A percentile compares a stretch with the other conserved stretches of the same genome.
These are phyloP conservation scores for Lethrus apterus DNA, from an alignment of 1,140 invertebrate species.

Conservation along the genomic window DNA sequence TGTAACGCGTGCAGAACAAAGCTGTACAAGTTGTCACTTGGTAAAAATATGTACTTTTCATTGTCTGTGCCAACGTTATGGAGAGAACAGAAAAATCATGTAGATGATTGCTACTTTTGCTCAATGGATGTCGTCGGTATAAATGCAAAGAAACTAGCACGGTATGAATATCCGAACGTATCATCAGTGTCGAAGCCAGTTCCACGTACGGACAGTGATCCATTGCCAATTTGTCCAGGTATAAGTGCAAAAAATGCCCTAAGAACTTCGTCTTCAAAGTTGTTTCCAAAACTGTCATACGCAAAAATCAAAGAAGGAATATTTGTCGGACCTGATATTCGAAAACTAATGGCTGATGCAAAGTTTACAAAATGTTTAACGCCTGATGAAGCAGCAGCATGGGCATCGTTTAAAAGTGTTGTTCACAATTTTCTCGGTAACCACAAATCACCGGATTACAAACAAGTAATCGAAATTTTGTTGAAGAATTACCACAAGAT, in stretches of 20 bases:
- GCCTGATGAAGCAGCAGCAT: conserved; percentile 10
- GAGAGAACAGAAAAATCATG: conserved; percentile 11
- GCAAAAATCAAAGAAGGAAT: conserved; percentile 31
- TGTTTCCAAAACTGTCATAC: conserved; percentile 28
- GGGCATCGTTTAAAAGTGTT: conserved; percentile 14
- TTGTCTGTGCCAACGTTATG: conserved; percentile 14
- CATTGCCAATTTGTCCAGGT: conserved; percentile 16
- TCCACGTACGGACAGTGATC: conserved; percentile 17
- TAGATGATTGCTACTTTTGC: conserved; percentile 19
- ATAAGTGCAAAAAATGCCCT: conserved; percentile 11
- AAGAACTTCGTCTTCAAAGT: conserved; percentile 10
- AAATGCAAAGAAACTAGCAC: conserved; percentile 18
- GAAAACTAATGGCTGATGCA: conserved; percentile 25
- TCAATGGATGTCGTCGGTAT: conserved; percentile 16
- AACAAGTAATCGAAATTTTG: too few species aligned
- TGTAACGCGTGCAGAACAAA: conserved; percentile 11
- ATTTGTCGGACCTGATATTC: conserved; percentile 26
- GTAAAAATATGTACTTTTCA: conserved; percentile 14
- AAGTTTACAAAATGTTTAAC: conserved; percentile 19
- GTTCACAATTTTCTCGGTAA: conserved; percentile 14
- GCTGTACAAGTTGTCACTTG: conserved; percentile 11
- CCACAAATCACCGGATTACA: too few species aligned
- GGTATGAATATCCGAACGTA: conserved; percentile 18
- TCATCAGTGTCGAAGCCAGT: conserved; percentile 16
- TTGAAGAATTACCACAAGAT: too few species aligned